phyloP scores from a whole-genome alignment of 2,113 vertebrate genomes.

The Serilophus lunatus region DNA sequence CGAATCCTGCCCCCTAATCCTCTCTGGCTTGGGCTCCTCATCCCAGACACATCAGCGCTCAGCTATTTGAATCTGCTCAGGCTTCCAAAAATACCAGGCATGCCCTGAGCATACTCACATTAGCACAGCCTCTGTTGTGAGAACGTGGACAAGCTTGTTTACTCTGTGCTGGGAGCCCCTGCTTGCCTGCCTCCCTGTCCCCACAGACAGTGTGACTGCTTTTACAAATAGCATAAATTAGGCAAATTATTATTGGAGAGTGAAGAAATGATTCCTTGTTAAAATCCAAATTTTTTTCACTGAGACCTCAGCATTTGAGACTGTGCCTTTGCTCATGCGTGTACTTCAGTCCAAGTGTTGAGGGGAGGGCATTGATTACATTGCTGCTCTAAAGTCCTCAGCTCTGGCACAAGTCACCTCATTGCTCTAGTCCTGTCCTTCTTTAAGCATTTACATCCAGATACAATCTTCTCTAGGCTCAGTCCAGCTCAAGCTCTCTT shows the following conservation, averaged over 20 bases:
- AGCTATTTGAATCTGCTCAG: slow-evolving; percentile 14
- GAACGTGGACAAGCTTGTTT: accelerated
- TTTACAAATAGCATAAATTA: background rate
- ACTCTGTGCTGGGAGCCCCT: accelerated
- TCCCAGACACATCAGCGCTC: background rate
- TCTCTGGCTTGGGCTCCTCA: background rate
- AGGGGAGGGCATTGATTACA: background rate
- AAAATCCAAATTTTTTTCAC: background rate
- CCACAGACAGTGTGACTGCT: background rate
- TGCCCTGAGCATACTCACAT: background rate
- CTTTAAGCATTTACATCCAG: background rate
- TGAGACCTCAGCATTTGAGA: background rate
- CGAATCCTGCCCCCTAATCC: background rate
- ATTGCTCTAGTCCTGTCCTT: background rate
- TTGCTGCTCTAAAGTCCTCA: background rate
- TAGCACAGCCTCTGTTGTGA: background rate
- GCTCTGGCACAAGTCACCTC: background rate
- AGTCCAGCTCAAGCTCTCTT: background rate
- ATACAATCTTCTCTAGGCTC: background rate
- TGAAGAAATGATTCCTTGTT: background rate
- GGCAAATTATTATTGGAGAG: background rate
- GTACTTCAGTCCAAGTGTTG: too few species aligned
- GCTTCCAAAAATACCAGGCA: slow-evolving; percentile 1
- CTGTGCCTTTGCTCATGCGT: background rate
- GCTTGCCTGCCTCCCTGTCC: accelerated